These are phyloP conservation scores for Amphiprion ocellaris DNA, from an alignment of 2,113 vertebrate genomes.

Conservation along the genomic window DNA sequence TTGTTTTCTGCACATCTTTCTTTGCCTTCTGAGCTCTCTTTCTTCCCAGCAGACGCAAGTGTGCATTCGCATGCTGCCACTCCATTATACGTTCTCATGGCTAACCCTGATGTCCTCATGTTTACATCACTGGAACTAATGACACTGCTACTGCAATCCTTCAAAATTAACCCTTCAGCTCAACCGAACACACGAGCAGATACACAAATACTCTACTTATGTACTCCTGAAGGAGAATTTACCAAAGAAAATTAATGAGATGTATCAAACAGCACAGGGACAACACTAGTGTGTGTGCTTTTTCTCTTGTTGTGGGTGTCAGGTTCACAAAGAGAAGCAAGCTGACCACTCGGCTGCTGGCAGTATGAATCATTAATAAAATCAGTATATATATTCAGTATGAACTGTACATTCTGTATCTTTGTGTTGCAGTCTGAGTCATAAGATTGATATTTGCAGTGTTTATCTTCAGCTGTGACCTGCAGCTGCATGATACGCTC, in stretches of 20 bases:
- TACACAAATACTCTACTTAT: conserved; percentile 29
- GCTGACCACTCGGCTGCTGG: conserved; percentile 16
- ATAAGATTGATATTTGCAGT: not conserved
- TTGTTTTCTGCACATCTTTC: conserved; percentile 48
- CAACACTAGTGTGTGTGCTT: conserved; percentile 7
- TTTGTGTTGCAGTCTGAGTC: not conserved
- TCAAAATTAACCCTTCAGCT: conserved; percentile 74
- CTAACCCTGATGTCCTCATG: conserved; percentile 56
- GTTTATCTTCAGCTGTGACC: not conserved
- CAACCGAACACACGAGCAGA: conserved; percentile 17
- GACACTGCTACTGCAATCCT: conserved; percentile 60
- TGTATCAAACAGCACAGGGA: conserved; percentile 32
- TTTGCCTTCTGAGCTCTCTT: conserved; percentile 25
- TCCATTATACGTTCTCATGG: conserved; percentile 42
- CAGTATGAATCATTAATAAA: conserved; percentile 28
- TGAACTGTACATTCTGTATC: not conserved
- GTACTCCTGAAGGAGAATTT: conserved; percentile 53
- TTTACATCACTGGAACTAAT: conserved; percentile 74
- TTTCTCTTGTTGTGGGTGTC: conserved; percentile 15
- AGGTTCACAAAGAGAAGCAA: conserved; percentile 22
- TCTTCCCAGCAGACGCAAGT: conserved; percentile 21
- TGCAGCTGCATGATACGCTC: not conserved
- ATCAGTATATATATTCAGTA: not conserved
- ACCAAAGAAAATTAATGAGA: conserved; percentile 59
- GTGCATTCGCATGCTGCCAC: conserved; percentile 25